Percentiles rank a stretch among this genome's conserved stretches.
Conservation (phyloP, 2,888 invertebrate species). For the Drosophila melanocephala region DNA sequence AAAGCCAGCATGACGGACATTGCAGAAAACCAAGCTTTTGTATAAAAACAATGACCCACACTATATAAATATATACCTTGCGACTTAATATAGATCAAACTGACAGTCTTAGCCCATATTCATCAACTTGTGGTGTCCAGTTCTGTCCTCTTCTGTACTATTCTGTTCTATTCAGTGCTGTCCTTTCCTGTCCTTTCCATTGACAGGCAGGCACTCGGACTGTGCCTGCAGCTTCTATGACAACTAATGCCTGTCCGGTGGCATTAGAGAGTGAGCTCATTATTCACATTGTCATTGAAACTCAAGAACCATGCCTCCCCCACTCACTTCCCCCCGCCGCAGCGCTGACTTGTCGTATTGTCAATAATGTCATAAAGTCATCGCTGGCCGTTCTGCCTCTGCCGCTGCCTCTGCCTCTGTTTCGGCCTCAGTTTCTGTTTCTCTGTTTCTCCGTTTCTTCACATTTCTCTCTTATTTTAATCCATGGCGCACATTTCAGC, state of each 20-base stretch:
- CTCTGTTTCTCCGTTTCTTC: neutral
- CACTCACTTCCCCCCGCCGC: neutral
- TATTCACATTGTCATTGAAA: constrained; percentile 15
- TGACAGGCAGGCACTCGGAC: neutral
- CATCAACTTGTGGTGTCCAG: neutral
- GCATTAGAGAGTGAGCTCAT: constrained; percentile 41
- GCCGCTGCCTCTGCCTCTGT: neutral
- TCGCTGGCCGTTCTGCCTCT: constrained; percentile 10
- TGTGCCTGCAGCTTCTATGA: constrained; percentile 24
- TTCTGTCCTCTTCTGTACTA: neutral
- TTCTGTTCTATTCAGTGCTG: constrained; percentile 6
- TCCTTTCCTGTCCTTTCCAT: constrained; percentile 3
- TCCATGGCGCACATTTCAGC: constrained; percentile 49
- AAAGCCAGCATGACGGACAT: too few relatives aligned
- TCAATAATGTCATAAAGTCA: constrained; percentile 35
- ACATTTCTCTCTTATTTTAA: constrained; percentile 22
- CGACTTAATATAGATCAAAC: neutral
- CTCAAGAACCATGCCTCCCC: constrained; percentile 1
- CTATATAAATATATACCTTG: neutral
- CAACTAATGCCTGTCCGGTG: constrained; percentile 19
- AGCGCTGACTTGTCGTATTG: constrained; percentile 6
- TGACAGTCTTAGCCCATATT: constrained; percentile 12
- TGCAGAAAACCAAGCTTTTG: neutral
- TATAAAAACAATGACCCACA: neutral
- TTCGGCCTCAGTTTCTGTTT: neutral